These are phyloP conservation scores for Caenorhabditis sp. DNA, from an alignment of 2,888 invertebrate species.

Conservation along the genomic window DNA sequence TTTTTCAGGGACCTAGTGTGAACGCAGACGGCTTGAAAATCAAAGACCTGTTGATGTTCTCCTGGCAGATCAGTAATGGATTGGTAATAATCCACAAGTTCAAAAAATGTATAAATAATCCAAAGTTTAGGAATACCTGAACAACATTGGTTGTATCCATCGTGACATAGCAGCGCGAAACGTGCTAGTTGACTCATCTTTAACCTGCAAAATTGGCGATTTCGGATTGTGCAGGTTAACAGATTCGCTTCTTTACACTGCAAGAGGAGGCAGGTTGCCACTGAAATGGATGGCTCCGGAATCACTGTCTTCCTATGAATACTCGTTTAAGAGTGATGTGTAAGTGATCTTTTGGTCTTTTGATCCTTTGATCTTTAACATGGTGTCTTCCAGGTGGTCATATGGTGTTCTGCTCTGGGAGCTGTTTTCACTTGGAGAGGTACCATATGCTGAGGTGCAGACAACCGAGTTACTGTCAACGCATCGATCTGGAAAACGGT, in stretches of 20 bases:
- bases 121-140: slow-evolving; percentile 76
- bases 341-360: slow-evolving; percentile 61
- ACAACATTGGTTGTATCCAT: slow-evolving; percentile 78
- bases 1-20: slow-evolving; percentile 50
- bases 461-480: slow-evolving; percentile 72
- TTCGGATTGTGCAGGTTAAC: slow-evolving; percentile 79
- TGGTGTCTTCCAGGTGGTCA: slow-evolving; percentile 75
- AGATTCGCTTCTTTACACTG: slow-evolving; percentile 77
- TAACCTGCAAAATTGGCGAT: slow-evolving; percentile 78
- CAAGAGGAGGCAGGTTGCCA: slow-evolving; percentile 77
- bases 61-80: slow-evolving; percentile 80
- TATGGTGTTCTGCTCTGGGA: slow-evolving; percentile 79
- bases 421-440: slow-evolving; percentile 78
- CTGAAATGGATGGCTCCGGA: slow-evolving; percentile 81
- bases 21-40: slow-evolving; percentile 72
- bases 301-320: slow-evolving; percentile 73
- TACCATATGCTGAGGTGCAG: slow-evolving; percentile 75
- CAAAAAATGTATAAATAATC: too few species aligned
- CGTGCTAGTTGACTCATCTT: slow-evolving; percentile 73
- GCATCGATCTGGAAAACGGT: slow-evolving; percentile 71
- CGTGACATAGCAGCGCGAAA: slow-evolving; percentile 79
- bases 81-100: too few species aligned
- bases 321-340: slow-evolving; percentile 78
- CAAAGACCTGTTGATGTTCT: slow-evolving; percentile 75
- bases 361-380: too few species aligned